Evolutionary conservation across 2,888 invertebrate genomes (phyloP).

Genomic region (Melitaea athalia): DNA sequence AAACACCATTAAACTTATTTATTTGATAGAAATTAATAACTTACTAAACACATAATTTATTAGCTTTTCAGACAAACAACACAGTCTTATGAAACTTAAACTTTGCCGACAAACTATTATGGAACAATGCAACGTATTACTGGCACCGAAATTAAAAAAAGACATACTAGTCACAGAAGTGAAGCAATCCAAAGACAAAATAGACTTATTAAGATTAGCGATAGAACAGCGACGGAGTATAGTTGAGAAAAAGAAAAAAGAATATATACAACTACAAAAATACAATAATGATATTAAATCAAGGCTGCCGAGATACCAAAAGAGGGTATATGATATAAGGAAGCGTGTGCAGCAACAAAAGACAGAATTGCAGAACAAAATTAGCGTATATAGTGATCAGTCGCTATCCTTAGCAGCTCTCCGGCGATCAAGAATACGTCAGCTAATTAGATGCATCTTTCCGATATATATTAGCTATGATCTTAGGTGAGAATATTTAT

Average conservation of each 20-base stretch:
- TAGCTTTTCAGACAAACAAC: conserved; percentile 85
- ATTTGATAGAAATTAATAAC: not conserved
- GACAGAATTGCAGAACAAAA: conserved; percentile 61
- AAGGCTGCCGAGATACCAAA: conserved; percentile 72
- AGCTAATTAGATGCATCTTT: conserved; percentile 73
- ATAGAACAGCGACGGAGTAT: conserved; percentile 69
- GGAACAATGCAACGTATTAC: conserved; percentile 77
- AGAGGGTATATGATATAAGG: conserved; percentile 65
- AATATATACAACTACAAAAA: conserved; percentile 54
- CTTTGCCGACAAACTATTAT: conserved; percentile 81
- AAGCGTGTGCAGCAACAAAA: conserved; percentile 63
- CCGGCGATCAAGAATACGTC: conserved; percentile 68
- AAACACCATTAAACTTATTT: not conserved
- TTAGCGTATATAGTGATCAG: conserved; percentile 58
- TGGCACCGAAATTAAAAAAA: conserved; percentile 65
- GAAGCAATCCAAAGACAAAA: conserved; percentile 69
- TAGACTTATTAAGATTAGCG: conserved; percentile 68
- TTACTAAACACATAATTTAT: conserved; percentile 30
- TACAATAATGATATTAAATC: conserved; percentile 64
- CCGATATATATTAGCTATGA: conserved; percentile 77
- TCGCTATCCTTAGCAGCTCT: conserved; percentile 62
- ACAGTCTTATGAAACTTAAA: conserved; percentile 82
- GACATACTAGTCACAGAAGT: conserved; percentile 68
- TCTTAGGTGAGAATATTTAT: conserved; percentile 56
- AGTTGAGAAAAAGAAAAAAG: conserved; percentile 61